phyloP scores from a whole-genome alignment of 2,797 vertebrate genomes.

The Falco novaeseelandiae region DNA sequence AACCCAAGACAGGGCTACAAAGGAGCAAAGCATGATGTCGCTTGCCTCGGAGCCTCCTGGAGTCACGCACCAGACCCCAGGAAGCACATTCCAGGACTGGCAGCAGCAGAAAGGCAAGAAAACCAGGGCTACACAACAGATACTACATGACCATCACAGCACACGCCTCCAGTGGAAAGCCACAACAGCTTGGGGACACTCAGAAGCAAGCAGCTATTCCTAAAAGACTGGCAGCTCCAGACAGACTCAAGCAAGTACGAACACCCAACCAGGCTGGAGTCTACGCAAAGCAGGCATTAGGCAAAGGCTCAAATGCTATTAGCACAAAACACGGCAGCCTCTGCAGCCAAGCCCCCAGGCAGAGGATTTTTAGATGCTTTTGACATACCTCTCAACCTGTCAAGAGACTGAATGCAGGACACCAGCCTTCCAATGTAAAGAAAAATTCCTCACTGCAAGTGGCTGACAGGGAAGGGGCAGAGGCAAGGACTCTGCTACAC shows the following conservation, averaged over 20 bases:
- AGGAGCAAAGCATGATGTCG: not conserved
- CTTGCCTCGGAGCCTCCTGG: not conserved
- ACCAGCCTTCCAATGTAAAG: not conserved
- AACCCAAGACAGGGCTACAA: not conserved
- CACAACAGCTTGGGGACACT: not conserved
- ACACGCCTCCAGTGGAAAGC: not conserved
- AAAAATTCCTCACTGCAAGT: not conserved
- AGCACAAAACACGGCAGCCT: not conserved
- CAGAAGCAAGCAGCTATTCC: constrained; percentile 43
- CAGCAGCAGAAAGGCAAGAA: not conserved
- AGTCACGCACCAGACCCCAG: not conserved
- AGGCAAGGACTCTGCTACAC: not conserved
- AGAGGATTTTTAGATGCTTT: not conserved
- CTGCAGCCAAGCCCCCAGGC: not conserved
- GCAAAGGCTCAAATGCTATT: not conserved
- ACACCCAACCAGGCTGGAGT: not conserved
- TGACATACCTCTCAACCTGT: constrained; percentile 22
- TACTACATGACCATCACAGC: not conserved
- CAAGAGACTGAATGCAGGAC: constrained; percentile 3
- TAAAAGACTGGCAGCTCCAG: not conserved
- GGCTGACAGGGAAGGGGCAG: not conserved
- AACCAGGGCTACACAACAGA: not conserved
- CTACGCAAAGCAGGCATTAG: constrained; percentile 26
- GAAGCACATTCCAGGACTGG: not conserved
- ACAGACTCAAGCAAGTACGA: not conserved